Conservation (phyloP, 2,113 vertebrate species). For the Mixornis gularis region DNA sequence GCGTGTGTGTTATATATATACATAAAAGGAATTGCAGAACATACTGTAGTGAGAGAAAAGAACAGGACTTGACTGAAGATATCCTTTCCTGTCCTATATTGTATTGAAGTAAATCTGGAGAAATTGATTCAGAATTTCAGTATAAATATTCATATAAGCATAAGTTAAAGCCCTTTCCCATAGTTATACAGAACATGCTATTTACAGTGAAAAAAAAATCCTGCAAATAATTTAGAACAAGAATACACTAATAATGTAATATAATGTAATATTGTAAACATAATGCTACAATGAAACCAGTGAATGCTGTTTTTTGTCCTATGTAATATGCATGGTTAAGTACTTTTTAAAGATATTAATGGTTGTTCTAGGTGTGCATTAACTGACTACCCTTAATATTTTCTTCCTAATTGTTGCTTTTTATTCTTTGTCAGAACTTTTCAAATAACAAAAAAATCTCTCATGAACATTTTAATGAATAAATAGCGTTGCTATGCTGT, state of each 20-base stretch:
- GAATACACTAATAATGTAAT: not conserved
- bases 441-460: not conserved
- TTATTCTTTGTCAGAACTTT: not conserved
- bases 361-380: not conserved
- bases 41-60: not conserved
- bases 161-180: not conserved
- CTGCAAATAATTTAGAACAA: not conserved
- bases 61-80: not conserved
- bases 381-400: not conserved
- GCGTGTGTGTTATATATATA: too few relatives aligned
- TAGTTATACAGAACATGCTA: not conserved
- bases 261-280: not conserved
- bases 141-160: not conserved
- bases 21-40: not conserved
- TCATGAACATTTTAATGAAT: conserved; percentile 9
- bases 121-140: not conserved
- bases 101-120: not conserved
- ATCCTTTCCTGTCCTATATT: not conserved
- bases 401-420: not conserved
- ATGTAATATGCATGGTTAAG: not conserved
- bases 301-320: not conserved
- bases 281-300: not conserved
- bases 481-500: not conserved
- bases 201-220: not conserved
- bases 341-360: not conserved